These are phyloP conservation scores for Rhinichthys klamathensis DNA, from an alignment of 2,113 vertebrate species.

Conservation along the genomic window DNA sequence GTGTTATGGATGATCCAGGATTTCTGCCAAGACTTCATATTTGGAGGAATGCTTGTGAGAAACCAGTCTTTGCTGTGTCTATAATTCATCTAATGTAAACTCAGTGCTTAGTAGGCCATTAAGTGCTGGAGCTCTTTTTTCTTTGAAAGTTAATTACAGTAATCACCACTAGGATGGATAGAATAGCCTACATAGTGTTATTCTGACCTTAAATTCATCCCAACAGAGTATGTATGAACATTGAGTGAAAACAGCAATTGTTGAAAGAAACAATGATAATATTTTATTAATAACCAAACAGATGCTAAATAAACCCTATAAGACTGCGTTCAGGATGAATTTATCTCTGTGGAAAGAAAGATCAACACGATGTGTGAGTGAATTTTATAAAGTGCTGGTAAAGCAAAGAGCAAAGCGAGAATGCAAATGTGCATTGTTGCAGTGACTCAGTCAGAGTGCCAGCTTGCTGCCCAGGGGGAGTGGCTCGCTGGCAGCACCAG, in stretches of 20 bases:
- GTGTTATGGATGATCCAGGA: conserved; percentile 1
- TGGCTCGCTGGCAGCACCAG: conserved; percentile 14
- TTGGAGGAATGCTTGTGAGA: conserved; percentile 13
- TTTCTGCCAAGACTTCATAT: conserved; percentile 12
- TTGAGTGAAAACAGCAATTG: background rate
- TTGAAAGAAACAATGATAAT: background rate
- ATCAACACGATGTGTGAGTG: background rate
- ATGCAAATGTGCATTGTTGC: conserved; percentile 33
- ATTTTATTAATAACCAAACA: conserved; percentile 15
- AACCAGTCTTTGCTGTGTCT: conserved; percentile 7
- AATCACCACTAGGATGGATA: conserved; percentile 36
- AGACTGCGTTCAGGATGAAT: background rate
- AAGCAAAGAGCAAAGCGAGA: conserved; percentile 1
- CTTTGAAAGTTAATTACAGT: conserved; percentile 31
- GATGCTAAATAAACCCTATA: background rate
- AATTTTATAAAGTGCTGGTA: conserved; percentile 12
- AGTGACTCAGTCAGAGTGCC: conserved; percentile 12
- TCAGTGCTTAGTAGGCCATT: background rate
- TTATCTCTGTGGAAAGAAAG: background rate
- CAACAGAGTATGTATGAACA: background rate
- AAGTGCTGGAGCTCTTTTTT: conserved; percentile 5
- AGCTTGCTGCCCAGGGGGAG: conserved; percentile 24
- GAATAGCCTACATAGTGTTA: background rate
- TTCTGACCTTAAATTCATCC: conserved; percentile 28
- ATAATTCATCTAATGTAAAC: background rate